Evolutionary conservation across 1,140 invertebrate species (phyloP).

Genomic region (Philotrypesis tridentata): DNA sequence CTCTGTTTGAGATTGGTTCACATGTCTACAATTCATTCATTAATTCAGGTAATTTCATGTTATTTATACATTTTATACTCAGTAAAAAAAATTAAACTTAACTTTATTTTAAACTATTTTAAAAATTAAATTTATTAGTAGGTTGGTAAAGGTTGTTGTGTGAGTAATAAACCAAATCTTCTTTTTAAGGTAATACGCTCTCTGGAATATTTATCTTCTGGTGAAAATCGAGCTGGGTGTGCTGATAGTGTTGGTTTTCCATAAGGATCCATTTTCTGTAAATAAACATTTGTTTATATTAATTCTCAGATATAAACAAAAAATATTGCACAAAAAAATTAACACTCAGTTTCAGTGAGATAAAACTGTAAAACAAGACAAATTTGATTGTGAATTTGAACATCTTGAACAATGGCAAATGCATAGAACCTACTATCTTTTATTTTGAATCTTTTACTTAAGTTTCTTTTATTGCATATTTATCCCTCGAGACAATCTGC

Average conservation of each 20-base stretch:
- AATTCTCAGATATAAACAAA: neutral
- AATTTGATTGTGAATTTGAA: too few species aligned
- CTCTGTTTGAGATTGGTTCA: neutral
- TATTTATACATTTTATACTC: neutral
- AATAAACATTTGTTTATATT: slow-evolving; percentile 56
- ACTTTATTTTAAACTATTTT: slow-evolving; percentile 7
- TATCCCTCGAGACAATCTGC: neutral
- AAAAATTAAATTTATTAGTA: slow-evolving; percentile 74
- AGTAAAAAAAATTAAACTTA: slow-evolving; percentile 27
- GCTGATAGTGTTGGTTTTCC: slow-evolving; percentile 90
- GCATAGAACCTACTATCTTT: neutral
- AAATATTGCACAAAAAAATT: neutral
- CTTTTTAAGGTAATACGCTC: slow-evolving; percentile 93
- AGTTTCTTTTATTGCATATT: neutral
- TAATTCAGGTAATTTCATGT: neutral
- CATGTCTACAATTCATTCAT: neutral
- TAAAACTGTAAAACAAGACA: neutral
- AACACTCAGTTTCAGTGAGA: neutral
- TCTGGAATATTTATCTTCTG: slow-evolving; percentile 95
- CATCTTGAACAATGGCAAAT: too few species aligned
- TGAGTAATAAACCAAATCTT: slow-evolving; percentile 90
- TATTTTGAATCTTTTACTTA: neutral
- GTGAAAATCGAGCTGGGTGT: slow-evolving; percentile 96
- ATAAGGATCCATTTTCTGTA: slow-evolving; percentile 83
- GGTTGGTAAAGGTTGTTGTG: slow-evolving; percentile 86